A percentile compares a stretch with the other conserved stretches of the same genome.
These are phyloP conservation scores for Agrilus biguttatus DNA, from an alignment of 2,888 invertebrate species.

Conservation along the genomic window DNA sequence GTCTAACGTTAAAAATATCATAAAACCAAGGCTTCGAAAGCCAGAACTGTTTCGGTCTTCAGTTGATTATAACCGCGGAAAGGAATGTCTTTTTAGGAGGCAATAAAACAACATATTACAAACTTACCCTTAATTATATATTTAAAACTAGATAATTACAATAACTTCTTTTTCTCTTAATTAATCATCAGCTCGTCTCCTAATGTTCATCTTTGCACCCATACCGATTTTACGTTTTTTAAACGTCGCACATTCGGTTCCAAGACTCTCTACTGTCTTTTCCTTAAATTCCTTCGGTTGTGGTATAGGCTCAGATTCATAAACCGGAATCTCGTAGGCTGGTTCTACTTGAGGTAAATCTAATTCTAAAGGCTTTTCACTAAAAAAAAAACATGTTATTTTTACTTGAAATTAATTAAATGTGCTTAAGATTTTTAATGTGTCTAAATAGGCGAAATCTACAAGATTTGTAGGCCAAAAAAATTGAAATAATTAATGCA, in stretches of 20 bases:
- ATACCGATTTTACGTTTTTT: slow-evolving; percentile 53
- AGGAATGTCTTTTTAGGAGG: too few species aligned
- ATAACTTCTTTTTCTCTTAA: slow-evolving; percentile 7
- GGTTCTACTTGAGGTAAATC: slow-evolving; percentile 48
- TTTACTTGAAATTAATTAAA: too few species aligned
- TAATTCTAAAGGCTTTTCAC: slow-evolving; percentile 41
- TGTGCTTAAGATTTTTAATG: too few species aligned
- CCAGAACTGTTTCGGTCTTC: too few species aligned
- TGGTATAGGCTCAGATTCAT: slow-evolving; percentile 35
- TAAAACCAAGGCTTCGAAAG: too few species aligned
- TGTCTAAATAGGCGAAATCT: too few species aligned
- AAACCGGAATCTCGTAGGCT: slow-evolving; percentile 18
- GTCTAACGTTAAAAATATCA: too few species aligned
- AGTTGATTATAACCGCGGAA: too few species aligned
- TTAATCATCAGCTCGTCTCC: slow-evolving; percentile 49
- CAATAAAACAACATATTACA: too few species aligned
- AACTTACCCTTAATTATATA: background rate
- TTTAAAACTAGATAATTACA: slow-evolving; percentile 16
- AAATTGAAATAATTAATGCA: too few species aligned
- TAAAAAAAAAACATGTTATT: slow-evolving; percentile 3
- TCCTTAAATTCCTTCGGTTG: slow-evolving; percentile 43
- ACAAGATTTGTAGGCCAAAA: too few species aligned
- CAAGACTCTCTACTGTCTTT: slow-evolving; percentile 41
- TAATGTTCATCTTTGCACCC: slow-evolving; percentile 42
- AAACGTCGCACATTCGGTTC: slow-evolving; percentile 34